A percentile compares a stretch with the other conserved stretches of the same genome.
These are phyloP conservation scores for Lepidocyrtoides sp. DNA, from an alignment of 2,888 invertebrate genomes.

Conservation along the genomic window DNA sequence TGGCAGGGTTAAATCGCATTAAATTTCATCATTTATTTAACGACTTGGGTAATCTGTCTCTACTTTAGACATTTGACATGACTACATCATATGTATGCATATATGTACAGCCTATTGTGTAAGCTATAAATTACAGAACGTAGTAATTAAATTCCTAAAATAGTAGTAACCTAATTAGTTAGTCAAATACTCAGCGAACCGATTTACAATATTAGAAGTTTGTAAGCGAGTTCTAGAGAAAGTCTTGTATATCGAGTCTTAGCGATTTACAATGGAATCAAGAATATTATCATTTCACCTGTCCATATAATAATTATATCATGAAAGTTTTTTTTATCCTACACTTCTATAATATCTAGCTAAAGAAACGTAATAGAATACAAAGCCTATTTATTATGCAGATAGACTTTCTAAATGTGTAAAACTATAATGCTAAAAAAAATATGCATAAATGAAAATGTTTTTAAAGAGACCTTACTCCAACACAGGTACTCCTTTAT, in stretches of 20 bases:
- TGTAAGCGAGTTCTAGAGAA: constrained; percentile 58
- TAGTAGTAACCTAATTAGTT: background rate
- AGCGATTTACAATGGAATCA: constrained; percentile 78
- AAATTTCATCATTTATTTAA: too few relatives aligned
- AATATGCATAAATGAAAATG: background rate
- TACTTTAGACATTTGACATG: background rate
- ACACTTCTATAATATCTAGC: background rate
- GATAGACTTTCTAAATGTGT: background rate
- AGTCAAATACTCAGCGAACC: constrained; percentile 6
- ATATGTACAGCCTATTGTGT: too few relatives aligned
- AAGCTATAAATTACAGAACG: too few relatives aligned
- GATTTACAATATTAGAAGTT: constrained; percentile 19
- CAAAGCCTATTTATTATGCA: background rate
- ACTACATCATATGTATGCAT: too few relatives aligned
- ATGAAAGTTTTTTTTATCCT: background rate
- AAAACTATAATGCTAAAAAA: background rate
- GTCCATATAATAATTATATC: background rate
- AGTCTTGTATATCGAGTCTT: constrained; percentile 78
- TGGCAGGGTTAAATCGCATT: background rate
- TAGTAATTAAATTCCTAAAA: background rate
- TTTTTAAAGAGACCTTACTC: background rate
- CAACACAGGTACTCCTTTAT: constrained; percentile 61
- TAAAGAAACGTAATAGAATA: background rate
- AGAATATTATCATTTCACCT: constrained; percentile 50
- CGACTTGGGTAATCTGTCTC: background rate